These are phyloP conservation scores for Pangasius macronema DNA, from an alignment of 2,797 vertebrate genomes.

Conservation along the genomic window DNA sequence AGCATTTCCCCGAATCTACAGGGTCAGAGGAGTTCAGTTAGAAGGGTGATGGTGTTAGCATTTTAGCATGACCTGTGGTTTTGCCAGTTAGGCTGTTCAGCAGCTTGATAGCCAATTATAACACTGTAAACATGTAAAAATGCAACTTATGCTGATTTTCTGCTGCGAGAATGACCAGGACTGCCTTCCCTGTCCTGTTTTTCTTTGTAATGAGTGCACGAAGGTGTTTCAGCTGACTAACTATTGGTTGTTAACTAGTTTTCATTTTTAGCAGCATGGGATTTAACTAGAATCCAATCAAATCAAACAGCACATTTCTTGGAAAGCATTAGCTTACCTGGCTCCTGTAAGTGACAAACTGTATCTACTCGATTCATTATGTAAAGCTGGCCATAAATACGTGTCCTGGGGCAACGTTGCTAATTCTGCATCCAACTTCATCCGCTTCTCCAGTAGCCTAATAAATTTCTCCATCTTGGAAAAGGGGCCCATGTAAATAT, in stretches of 20 bases:
- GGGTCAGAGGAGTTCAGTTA: neutral
- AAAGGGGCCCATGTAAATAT: neutral
- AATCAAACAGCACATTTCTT: neutral
- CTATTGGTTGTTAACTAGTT: neutral
- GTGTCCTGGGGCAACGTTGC: neutral
- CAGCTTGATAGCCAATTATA: neutral
- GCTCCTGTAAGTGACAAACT: neutral
- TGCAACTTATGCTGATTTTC: neutral
- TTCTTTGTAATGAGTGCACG: neutral
- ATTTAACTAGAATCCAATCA: neutral
- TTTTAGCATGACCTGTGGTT: neutral
- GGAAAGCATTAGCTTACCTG: neutral
- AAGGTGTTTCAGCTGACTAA: neutral
- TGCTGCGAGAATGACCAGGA: neutral
- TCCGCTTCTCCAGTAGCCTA: neutral
- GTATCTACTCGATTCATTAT: neutral
- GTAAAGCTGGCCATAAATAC: neutral
- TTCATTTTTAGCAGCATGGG: neutral
- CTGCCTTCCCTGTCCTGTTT: neutral
- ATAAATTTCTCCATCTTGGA: neutral
- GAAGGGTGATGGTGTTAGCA: neutral
- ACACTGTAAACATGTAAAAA: neutral
- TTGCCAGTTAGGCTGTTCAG: neutral
- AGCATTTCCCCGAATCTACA: neutral
- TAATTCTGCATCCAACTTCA: neutral